phyloP scores from a whole-genome alignment of 2,888 invertebrate species.

The Andrena hattorfiana region DNA sequence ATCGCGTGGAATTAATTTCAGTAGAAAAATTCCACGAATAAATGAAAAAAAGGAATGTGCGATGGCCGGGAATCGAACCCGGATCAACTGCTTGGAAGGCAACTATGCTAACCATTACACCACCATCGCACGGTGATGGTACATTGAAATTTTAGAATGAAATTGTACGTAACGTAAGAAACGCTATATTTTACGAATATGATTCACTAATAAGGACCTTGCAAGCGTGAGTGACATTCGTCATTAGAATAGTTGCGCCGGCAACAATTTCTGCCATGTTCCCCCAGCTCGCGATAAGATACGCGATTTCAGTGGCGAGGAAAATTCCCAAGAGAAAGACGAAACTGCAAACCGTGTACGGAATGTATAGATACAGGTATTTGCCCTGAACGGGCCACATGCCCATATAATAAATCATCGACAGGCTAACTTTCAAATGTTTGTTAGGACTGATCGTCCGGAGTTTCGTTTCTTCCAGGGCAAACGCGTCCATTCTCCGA shows the following conservation, averaged over 20 bases:
- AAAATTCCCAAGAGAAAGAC: conserved; percentile 69
- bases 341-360: conserved; percentile 66
- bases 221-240: conserved; percentile 71
- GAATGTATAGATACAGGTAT: conserved; percentile 55
- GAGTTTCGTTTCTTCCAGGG: conserved; percentile 10
- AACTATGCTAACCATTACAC: conserved; percentile 84
- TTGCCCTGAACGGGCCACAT: conserved; percentile 72
- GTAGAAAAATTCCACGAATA: background rate
- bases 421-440: conserved; percentile 72
- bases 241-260: conserved; percentile 74
- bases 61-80: conserved; percentile 83
- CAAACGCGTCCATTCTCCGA: conserved; percentile 23
- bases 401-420: conserved; percentile 74
- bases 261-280: conserved; percentile 69
- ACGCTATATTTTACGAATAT: background rate
- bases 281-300: conserved; percentile 68
- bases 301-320: conserved; percentile 67
- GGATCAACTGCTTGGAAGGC: conserved; percentile 83
- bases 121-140: conserved; percentile 77
- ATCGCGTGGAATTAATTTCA: background rate
- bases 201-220: conserved; percentile 66
- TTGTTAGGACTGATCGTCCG: conserved; percentile 67
- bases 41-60: conserved; percentile 70
- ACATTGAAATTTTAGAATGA: background rate
- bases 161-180: background rate